These are phyloP conservation scores for Chascanopsetta lugubris DNA, from an alignment of 2,113 vertebrate genomes.

Conservation along the genomic window DNA sequence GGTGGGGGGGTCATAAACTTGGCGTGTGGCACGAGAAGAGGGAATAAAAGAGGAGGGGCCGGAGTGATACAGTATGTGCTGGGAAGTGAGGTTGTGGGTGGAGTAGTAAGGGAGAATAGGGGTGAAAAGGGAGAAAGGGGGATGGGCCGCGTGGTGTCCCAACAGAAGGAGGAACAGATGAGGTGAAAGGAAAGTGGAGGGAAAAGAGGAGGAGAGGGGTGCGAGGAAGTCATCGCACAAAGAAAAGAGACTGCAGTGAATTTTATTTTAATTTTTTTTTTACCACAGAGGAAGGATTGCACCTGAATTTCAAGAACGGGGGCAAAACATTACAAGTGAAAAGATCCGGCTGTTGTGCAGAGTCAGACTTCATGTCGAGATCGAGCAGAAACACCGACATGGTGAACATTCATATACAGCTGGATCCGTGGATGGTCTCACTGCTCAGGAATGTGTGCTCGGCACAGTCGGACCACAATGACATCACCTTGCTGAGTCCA, in stretches of 20 bases:
- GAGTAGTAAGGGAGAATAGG: conserved; percentile 41
- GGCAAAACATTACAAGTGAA: not conserved
- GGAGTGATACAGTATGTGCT: conserved; percentile 52
- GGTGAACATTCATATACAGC: conserved; percentile 43
- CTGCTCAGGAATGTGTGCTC: conserved; percentile 73
- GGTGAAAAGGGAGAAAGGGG: conserved; percentile 47
- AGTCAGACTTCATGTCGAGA: not conserved
- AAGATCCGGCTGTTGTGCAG: conserved; percentile 5
- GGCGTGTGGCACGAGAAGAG: conserved; percentile 53
- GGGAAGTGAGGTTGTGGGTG: conserved; percentile 59
- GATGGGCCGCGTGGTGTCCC: conserved; percentile 67
- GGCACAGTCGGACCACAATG: conserved; percentile 68
- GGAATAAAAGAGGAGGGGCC: conserved; percentile 50
- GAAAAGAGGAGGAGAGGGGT: conserved; percentile 41
- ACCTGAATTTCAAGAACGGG: conserved; percentile 14
- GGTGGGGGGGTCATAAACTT: conserved; percentile 63
- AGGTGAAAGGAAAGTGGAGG: conserved; percentile 66
- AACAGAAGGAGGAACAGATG: conserved; percentile 74
- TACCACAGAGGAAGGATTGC: conserved; percentile 6
- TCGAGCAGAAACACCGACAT: conserved; percentile 32
- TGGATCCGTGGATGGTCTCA: conserved; percentile 70
- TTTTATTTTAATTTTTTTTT: too few relatives aligned
- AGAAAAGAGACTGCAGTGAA: conserved; percentile 40
- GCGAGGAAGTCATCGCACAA: conserved; percentile 42
- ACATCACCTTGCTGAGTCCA: conserved; percentile 76